Evolutionary conservation across 2,113 vertebrate species (phyloP).

Genomic region (Spilogale gracilis): DNA sequence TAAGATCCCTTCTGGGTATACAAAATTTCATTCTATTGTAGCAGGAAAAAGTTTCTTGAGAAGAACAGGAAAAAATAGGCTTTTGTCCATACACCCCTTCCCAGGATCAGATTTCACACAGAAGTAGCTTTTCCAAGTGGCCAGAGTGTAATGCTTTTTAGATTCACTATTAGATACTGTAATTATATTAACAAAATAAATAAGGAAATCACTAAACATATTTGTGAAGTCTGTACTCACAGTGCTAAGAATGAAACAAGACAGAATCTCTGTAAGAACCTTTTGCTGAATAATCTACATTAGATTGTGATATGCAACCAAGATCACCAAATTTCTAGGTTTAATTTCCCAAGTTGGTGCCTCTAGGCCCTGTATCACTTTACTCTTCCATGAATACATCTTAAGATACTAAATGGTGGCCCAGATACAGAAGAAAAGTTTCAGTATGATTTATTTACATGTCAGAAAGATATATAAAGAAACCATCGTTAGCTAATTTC

Average conservation of each 20-base stretch:
- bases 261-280: neutral
- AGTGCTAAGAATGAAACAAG: neutral
- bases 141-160: neutral
- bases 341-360: neutral
- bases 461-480: neutral
- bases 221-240: neutral
- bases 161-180: neutral
- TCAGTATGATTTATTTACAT: neutral
- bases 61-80: neutral
- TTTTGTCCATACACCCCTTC: neutral
- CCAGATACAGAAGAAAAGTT: neutral
- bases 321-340: neutral
- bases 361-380: neutral
- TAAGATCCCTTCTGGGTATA: neutral
- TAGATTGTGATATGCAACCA: neutral
- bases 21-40: neutral
- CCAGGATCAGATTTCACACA: neutral
- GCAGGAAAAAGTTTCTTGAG: neutral
- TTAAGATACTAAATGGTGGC: neutral
- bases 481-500: neutral
- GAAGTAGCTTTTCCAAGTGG: neutral
- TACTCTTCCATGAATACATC: neutral
- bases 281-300: neutral
- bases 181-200: neutral
- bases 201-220: neutral